Base-by-base conservation (phyloP, 2,888 invertebrate species). In the Prenolepis imparis region DNA sequence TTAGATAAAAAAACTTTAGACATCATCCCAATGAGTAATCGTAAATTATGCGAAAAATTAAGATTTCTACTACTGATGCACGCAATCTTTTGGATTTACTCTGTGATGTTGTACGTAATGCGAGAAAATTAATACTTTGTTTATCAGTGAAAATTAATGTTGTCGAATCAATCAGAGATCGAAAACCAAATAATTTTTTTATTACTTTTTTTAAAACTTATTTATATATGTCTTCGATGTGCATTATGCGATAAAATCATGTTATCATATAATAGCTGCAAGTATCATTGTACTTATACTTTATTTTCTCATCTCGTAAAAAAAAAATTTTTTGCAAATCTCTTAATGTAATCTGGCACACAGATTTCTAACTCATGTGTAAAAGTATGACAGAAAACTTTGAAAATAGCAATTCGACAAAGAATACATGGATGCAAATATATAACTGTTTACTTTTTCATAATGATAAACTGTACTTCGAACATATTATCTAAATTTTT, bases 231-330 rank as follows among this genome's bases (percentile, higher is more conserved):
- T 32, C 8, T 52, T 32, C n/a, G 28, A 28, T 15, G 48, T 9
- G n/a, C 48, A 52, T 28, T 32, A 48, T n/a, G n/a, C 18, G 28
- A 68, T 68, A 48, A 68, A 68, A 32, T 68, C 44, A 44, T 41
- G 15, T 39, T 36, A 66, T 11, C 48, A 21, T 12, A 15, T 44
- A 18, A 48, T 12, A 12, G 28, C 44, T 28, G 24, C 9, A 68
- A 32, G n/a, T 44, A 48, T 67, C 2, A 24, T 15, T 12, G 3
- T 15, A n/a, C n/a, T 66, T 64, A 11, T 32, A 63, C 18, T 12
- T 64, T 64, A 59, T 28, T 32, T 63, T 36, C 32, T 36, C 32
- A n/a, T 39, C 12, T 64, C 15, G 3, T 64, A 12, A 64, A 4
- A 21, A 21, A 0, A 21, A 3, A 28, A 15, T 59, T 28, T 21